Evolutionary conservation across 2,113 vertebrate species (phyloP), one percentile per base, ranked within the genome.

Genomic region (Geococcyx californianus): DNA sequence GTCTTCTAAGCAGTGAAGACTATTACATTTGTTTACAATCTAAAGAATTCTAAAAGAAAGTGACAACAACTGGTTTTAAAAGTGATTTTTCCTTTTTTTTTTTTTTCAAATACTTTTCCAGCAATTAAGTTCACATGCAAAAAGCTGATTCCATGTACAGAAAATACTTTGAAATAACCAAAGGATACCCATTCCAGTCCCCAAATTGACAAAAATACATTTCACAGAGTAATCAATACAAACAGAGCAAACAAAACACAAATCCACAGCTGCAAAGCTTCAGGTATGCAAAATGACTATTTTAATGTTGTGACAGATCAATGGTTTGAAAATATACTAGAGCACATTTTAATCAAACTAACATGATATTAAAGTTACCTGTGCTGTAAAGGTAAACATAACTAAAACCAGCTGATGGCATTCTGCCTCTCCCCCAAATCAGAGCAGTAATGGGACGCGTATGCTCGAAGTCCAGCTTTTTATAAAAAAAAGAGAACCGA

Each of bases 171-270:
- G 52, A 95, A 94, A 88, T 89, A 92, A 78, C 72, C 64, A 63
- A 94, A 74, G 15, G 66, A 86, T 67, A 86, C 33, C 60, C 58
- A 89, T n/a, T 63, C 76, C 45, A 84, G 89, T 78, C 68, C 49
- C 77, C 64, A 62, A 81, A 75, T 4, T 49, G 86, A 95, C 92
- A 95, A 93, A 90, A 96, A 90, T 56, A 83, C 87, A 69, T 89
- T 95, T 95, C 85, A 96, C 90, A 75, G 62, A 75, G 51, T 33
- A n/a, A 74, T 42, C 45, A 47, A 13, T 55, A 89, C 75, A 87
- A 79, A 87, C 4, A 95, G 79, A 59, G 44, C 83, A 92, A 96
- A 94, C 82, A 90, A 95, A 97, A 93, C n/a, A 96, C 74, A 93
- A 82, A 90, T 45, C n/a, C 72, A 86, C 76, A 94, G 56, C 73